Evolutionary conservation across 2,113 vertebrate species (phyloP).

Genomic region (Paramormyrops kingsleyae): DNA sequence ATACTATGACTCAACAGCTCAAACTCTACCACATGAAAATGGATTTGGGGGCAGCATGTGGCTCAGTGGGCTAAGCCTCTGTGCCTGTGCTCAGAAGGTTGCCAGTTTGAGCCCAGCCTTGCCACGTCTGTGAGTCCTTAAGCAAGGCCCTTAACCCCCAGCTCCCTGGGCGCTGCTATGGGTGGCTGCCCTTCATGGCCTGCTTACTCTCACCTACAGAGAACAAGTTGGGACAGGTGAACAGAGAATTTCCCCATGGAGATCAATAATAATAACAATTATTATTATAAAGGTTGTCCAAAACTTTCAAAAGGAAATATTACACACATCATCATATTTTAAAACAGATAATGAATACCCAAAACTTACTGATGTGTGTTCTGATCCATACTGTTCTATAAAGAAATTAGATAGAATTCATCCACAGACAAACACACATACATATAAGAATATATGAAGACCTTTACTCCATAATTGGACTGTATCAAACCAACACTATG

Average conservation of each 20-base stretch:
- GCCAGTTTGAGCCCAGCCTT: no score
- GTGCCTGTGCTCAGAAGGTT: no score
- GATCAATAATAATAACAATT: no score
- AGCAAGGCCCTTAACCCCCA: no score
- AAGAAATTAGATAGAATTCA: not conserved
- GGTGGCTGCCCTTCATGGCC: no score
- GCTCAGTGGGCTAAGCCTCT: no score
- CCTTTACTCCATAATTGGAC: not conserved
- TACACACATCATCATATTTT: not conserved
- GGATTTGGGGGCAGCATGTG: no score
- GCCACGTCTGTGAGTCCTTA: no score
- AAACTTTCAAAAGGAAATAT: not conserved
- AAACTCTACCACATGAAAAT: not conserved
- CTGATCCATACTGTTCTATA: not conserved
- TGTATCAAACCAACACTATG: not conserved
- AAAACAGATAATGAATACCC: not conserved
- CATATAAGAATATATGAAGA: not conserved
- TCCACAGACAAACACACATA: not conserved
- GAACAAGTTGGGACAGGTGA: no score
- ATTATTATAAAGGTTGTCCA: not conserved
- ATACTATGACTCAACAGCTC: not conserved
- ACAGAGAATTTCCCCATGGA: no score
- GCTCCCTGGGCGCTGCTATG: no score
- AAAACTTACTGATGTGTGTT: not conserved
- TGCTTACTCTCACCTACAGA: no score